Evolutionary conservation across 2,888 invertebrate genomes (phyloP), one percentile per base, ranked within the genome.

Genomic region (Cinara cedri): DNA sequence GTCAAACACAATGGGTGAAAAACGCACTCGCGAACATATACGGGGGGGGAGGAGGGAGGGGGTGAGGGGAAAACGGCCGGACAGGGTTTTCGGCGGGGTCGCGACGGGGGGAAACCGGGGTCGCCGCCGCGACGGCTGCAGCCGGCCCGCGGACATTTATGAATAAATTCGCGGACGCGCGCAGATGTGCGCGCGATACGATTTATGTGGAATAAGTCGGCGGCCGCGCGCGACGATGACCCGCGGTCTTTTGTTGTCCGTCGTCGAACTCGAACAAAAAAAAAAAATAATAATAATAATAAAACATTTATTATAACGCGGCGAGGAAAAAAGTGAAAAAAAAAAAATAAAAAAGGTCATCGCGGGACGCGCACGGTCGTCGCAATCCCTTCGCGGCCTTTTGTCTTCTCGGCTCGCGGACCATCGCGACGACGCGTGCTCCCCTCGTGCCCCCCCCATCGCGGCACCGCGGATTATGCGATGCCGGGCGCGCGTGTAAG

Each of bases 71-170:
- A 70, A 68, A 51, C 16, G 26, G 16, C 34, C 72, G 16, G 72
- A 26, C 60, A 16, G 26, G 24, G 24, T 44, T 16, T 57, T 24
- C 26, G 26, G 60, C 26, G 24, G 10, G 60, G 55, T 76, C 46
- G 65, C 76, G 26, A 34, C 13, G n/a, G n/a, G 54, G 66, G 55
- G 72, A 24, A 19, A 62, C 60, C 46, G 66, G 11, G 26, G 51
- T 19, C 55, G 44, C 11, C 57, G 57, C 3, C 24, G 16, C 10
- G 42, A 1, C 26, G 16, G 26, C 14, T 24, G 72, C 78, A 78
- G 78, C 78, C 60, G 78, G 78, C 49, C 68, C 78, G 78, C 78
- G 78, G 76, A 21, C 78, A 70, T 78, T 78, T 78, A 78, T 78
- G 78, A 78, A 78, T 78, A 78, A 78, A 78, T 78, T 60, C 78